Evolutionary conservation across 2,113 vertebrate genomes (phyloP).

Genomic region (Cichladusa arquata): DNA sequence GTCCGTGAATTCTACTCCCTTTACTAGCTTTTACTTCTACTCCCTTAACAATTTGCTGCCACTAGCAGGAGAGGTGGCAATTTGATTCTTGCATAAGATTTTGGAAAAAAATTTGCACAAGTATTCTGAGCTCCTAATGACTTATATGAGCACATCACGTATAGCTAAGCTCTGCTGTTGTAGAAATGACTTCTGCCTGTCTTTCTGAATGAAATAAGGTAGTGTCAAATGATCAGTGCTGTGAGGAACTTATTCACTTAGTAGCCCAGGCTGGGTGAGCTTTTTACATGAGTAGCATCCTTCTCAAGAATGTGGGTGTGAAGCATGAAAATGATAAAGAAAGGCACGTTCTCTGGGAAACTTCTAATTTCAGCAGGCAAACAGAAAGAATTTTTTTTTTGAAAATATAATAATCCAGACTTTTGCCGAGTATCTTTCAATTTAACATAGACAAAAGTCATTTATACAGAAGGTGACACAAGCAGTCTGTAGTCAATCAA

Average conservation of each 20-base stretch:
- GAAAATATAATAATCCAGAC: not conserved
- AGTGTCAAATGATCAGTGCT: not conserved
- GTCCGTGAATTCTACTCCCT: not conserved
- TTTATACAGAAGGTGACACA: not conserved
- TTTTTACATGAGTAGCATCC: not conserved
- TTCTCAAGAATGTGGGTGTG: not conserved
- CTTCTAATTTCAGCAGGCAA: not conserved
- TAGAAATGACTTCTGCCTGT: not conserved
- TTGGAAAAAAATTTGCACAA: not conserved
- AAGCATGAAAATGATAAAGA: not conserved
- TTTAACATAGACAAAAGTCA: not conserved
- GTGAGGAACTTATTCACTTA: not conserved
- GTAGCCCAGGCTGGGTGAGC: not conserved
- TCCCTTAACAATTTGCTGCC: not conserved
- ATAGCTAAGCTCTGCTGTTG: not conserved
- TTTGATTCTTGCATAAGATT: not conserved
- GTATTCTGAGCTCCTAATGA: not conserved
- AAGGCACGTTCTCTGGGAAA: not conserved
- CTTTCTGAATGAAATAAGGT: not conserved
- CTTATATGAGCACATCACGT: not conserved
- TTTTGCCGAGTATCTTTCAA: not conserved
- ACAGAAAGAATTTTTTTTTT: not conserved
- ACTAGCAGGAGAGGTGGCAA: not conserved
- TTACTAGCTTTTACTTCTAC: not conserved
- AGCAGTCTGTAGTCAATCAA: not conserved